Conservation (phyloP, 2,113 vertebrate species). For the Dipodomys spectabilis region DNA sequence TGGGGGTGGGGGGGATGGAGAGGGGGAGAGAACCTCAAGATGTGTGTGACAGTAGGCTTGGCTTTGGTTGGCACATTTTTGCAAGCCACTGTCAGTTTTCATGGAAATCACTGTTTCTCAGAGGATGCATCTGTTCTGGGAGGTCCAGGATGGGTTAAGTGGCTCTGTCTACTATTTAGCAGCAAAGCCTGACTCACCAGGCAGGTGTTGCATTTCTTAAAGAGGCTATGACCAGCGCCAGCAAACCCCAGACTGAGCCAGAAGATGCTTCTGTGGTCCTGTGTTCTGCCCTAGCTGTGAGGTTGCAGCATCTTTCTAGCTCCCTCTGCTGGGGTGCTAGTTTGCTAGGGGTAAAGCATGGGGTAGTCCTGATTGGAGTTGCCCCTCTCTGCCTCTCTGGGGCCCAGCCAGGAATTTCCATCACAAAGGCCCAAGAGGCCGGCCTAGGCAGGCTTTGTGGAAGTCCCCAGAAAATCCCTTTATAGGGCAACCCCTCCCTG, state of each 20-base stretch:
- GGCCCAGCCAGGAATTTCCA: conserved; percentile 55
- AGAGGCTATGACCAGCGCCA: not conserved
- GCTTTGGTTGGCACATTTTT: not conserved
- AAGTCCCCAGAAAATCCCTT: not conserved
- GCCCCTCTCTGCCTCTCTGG: conserved; percentile 19
- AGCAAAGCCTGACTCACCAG: not conserved
- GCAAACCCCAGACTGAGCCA: not conserved
- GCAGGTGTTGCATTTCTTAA: not conserved
- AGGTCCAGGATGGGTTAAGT: not conserved
- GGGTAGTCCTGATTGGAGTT: conserved; percentile 37
- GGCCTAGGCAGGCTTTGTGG: not conserved
- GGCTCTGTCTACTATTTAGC: not conserved
- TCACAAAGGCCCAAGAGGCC: conserved; percentile 43
- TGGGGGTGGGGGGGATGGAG: rapidly evolving
- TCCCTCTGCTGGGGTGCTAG: not conserved
- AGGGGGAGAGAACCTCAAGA: not conserved
- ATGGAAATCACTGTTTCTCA: not conserved
- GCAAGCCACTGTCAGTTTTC: not conserved
- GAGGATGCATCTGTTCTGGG: not conserved
- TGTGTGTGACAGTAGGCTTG: not conserved
- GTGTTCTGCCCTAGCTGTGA: not conserved
- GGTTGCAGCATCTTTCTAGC: not conserved
- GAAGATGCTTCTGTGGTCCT: too few species aligned
- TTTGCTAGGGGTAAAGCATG: not conserved
- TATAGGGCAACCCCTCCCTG: not conserved